Base-by-base conservation (phyloP, 2,797 vertebrate genomes). In the Lindbergichthys nudifrons region DNA sequence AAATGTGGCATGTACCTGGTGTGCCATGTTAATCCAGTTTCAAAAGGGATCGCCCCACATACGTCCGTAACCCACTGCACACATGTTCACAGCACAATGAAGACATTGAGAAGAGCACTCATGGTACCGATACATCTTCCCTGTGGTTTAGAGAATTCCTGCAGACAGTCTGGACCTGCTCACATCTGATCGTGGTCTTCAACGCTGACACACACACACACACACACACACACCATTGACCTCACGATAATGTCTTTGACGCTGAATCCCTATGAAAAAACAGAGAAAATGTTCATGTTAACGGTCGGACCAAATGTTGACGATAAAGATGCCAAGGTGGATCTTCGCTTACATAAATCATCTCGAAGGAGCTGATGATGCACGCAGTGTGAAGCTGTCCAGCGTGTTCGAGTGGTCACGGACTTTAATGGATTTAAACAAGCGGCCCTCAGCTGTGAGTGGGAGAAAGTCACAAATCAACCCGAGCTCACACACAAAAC, bases 1-100 rank as follows among this genome's bases (percentile, higher is more conserved):
- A 32, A 36, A 36, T 7, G 51, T 52, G 1, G 2, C 53, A 47
- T 39, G 64, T 59, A 75, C 73, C 45, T 51, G 45, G 23, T 78
- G 74, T 86, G 56, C 42, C 79, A 61, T 79, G 79, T 79, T 84
- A 79, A 88, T 81, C 74, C 56, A 45, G 74, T 70, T 10, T 21
- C 50, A 73, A 45, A 56, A 56, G 30, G 65, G 72, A 71, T 65
- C n/a, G 30, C 4, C 45, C 52, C 15, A 14, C 43, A 41, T 10
- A 70, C 72, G 71, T 21, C 15, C 52, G 45, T 73, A 36, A 45
- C 45, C 47, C 70, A 36, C 3, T 47, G 32, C 80, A 73, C 87
- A 87, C 43, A 59, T 88, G 83, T 73, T 85, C 57, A n/a, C 32
- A 51, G 59, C 67, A 92, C 88, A 92, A 89, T 89, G 81, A 80